Conservation (phyloP, 2,888 invertebrate genomes). For the Andrena bicolor region DNA sequence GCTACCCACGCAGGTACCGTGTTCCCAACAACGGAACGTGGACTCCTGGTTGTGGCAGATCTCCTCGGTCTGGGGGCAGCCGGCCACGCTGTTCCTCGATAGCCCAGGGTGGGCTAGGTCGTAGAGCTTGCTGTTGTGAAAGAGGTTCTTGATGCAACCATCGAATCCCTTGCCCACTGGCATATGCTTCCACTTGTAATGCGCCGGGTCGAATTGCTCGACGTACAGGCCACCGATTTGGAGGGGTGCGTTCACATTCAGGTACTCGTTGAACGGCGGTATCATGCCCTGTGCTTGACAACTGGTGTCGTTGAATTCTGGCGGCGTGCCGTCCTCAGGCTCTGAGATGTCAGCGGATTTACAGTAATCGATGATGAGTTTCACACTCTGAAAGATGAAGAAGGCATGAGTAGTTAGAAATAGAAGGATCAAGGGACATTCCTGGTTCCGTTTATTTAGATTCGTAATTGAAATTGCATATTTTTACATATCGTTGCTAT, state of each 20-base stretch:
- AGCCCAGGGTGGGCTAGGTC: slow-evolving; percentile 97
- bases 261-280: slow-evolving; percentile 97
- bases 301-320: slow-evolving; percentile 94
- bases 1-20: slow-evolving; percentile 97
- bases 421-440: neutral
- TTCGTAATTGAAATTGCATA: too few species aligned
- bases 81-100: slow-evolving; percentile 93
- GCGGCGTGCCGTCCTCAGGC: slow-evolving; percentile 95
- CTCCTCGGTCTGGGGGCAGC: slow-evolving; percentile 97
- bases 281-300: slow-evolving; percentile 96
- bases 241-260: slow-evolving; percentile 97
- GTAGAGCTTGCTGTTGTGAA: slow-evolving; percentile 98
- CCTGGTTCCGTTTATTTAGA: too few species aligned
- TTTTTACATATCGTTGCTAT: too few species aligned
- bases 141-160: slow-evolving; percentile 97
- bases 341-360: slow-evolving; percentile 95
- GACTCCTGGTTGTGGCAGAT: slow-evolving; percentile 95
- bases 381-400: slow-evolving; percentile 87
- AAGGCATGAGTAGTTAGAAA: neutral
- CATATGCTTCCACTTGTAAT: slow-evolving; percentile 96
- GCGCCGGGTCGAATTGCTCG: slow-evolving; percentile 94
- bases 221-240: slow-evolving; percentile 97
- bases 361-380: slow-evolving; percentile 97
- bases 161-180: slow-evolving; percentile 96
- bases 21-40: slow-evolving; percentile 95